Evolutionary conservation across 2,113 vertebrate species (phyloP).

Genomic region (Cyrtonyx montezumae): DNA sequence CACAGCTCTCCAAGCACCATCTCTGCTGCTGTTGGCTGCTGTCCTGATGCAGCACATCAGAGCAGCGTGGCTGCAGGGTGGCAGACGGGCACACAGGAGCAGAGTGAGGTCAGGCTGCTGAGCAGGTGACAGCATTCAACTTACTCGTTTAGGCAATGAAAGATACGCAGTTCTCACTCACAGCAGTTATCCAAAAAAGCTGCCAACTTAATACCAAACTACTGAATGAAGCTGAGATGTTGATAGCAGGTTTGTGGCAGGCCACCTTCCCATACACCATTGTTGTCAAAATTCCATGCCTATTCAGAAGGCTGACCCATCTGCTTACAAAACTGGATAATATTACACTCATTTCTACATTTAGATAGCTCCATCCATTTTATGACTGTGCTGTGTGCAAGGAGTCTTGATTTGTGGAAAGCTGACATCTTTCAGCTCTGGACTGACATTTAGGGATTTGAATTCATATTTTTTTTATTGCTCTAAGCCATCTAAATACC

Average conservation of each 20-base stretch:
- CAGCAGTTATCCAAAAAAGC: accelerated
- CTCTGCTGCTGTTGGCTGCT: background rate
- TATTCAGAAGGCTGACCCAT: background rate
- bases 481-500: constrained; percentile 18
- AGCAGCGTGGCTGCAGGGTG: background rate
- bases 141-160: background rate
- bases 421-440: background rate
- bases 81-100: background rate
- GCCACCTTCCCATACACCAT: background rate
- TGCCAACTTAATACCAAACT: background rate
- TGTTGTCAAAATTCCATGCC: background rate
- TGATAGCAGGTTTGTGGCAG: background rate
- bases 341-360: background rate
- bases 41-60: background rate
- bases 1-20: background rate
- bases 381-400: background rate
- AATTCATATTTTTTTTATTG: constrained; percentile 12
- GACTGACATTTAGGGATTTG: background rate
- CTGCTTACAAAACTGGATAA: background rate
- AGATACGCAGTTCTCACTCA: background rate
- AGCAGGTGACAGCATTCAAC: background rate
- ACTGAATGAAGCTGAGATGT: background rate
- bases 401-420: background rate
- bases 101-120: background rate
- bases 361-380: background rate